Evolutionary conservation across 2,113 vertebrate species (phyloP), one percentile per base, ranked within the genome.

Genomic region (Andinoacara biseriatus): DNA sequence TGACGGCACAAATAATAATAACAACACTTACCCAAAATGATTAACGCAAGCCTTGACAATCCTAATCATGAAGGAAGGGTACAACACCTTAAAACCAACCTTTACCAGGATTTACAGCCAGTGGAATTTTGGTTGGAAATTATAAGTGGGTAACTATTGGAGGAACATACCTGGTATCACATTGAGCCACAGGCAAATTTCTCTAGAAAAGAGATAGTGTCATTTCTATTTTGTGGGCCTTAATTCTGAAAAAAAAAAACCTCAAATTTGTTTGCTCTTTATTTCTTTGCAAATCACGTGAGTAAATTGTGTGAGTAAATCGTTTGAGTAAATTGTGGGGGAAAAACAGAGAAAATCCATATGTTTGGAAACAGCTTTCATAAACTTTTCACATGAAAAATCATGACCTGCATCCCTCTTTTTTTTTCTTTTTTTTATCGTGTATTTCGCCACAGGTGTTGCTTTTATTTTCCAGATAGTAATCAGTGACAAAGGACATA

Each of bases 401-500:
- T n/a, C 59, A 46, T 14, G 11, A 3, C 7, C 33, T 10, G 11
- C 14, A 13, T 17, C 26, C 22, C 2, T 31, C 31, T 31, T 31
- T 3, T 33, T n/a, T n/a, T n/a, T n/a, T n/a, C n/a, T 33, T 58
- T 11, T 46, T 54, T 35, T 43, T 52, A 15, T 31, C 11, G 4
- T 22, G 4, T 13, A n/a, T 10, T 58, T 78, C 15, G 29, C 43
- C 54, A 14, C 31, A 87, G 65, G 59, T 81, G 59, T 74, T 38
- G 58, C 38, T 76, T 75, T 40, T 75, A 31, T 72, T 78, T 72
- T 76, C 8, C 26, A 85, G 77, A 88, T 84, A 8, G 20, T 63
- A 26, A 86, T 85, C 76, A 76, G 24, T 78, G 63, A 77, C 57
- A 58, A 62, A 65, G 81, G 67, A 81, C 57, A 13, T 26, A 58